phyloP scores from a whole-genome alignment of 2,797 vertebrate species.

The Strix occidentalis region DNA sequence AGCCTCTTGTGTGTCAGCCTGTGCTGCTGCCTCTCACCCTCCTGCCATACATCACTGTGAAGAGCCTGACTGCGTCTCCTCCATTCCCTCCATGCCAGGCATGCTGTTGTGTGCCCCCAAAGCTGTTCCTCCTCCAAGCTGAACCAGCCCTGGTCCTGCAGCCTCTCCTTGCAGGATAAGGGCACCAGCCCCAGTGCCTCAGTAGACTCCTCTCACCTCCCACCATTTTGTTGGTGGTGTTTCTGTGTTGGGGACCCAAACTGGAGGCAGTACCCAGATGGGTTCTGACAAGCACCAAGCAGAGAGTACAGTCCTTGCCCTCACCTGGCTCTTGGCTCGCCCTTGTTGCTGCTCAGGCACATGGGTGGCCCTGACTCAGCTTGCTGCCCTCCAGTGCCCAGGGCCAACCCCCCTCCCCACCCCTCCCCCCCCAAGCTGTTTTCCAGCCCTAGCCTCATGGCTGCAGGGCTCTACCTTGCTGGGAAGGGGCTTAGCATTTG shows the following conservation, averaged over 20 bases:
- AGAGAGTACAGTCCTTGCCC: not conserved
- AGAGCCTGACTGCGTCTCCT: not conserved
- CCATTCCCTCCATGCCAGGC: not conserved
- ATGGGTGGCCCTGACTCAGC: not conserved
- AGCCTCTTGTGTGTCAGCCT: not conserved
- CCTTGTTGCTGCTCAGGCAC: not conserved
- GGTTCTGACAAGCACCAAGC: not conserved
- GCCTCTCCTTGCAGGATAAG: fast-evolving
- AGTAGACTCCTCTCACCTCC: not conserved
- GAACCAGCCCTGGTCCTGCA: not conserved
- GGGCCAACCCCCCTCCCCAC: too few relatives aligned
- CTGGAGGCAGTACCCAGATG: too few relatives aligned
- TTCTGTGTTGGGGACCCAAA: not conserved
- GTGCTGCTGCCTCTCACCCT: not conserved
- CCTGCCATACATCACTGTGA: not conserved
- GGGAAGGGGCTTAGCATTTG: not conserved
- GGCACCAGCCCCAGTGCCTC: fast-evolving
- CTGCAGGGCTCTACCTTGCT: not conserved
- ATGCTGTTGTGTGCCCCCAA: not conserved
- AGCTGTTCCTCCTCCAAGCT: fast-evolving
- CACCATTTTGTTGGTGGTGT: not conserved
- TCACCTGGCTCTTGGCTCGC: not conserved
- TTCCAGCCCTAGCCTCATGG: not conserved
- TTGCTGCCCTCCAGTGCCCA: not conserved
- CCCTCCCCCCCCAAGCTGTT: not conserved